Base-by-base conservation (phyloP, 2,797 vertebrate genomes). In the Myotis pilosus region DNA sequence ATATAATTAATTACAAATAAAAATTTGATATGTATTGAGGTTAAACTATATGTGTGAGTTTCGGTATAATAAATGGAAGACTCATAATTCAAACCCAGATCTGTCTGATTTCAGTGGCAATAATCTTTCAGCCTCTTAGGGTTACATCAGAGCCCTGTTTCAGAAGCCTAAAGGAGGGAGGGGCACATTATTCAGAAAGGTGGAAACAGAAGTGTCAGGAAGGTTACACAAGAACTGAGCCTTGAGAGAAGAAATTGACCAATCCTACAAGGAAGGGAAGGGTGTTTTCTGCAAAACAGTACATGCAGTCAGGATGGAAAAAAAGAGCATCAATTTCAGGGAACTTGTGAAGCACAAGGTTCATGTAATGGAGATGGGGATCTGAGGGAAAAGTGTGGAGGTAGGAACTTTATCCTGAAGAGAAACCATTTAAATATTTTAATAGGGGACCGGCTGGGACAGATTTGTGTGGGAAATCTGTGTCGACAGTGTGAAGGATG, bases 101-200 rank as follows among this genome's bases (percentile, higher is more conserved):
- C 79, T 76, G 8, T 41, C 20, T 51, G 53, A 89, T 16, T 93
- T 33, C 33, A 87, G 38, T 11, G 55, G 64, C 69, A 86, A 57
- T 51, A 57, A 3, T 71, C 28, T 68, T 81, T 79, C 51, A 62
- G 15, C 13, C 71, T 82, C 91, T 44, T 8, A 38, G 47, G n/a
- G 13, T 90, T 85, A 47, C 12, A 1, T 57, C 69, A 92, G 23
- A 87, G 30, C 30, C 80, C 33, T 1, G 55, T 68, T 76, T 49
- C 87, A 64, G 78, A 57, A 88, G 66, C 38, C 66, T 44, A 17
- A 83, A 60, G 66, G 66, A 69, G 41, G 66, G 66, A 78, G 36
- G 12, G n/a, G 23, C 62, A 41, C 36, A 47, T 93, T 85, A 84
- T 68, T 92, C 44, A 74, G 74, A 83, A 78, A 91, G 83, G 87